These are phyloP conservation scores for Cyprinodon tularosa DNA, from an alignment of 2,113 vertebrate genomes.

Conservation along the genomic window DNA sequence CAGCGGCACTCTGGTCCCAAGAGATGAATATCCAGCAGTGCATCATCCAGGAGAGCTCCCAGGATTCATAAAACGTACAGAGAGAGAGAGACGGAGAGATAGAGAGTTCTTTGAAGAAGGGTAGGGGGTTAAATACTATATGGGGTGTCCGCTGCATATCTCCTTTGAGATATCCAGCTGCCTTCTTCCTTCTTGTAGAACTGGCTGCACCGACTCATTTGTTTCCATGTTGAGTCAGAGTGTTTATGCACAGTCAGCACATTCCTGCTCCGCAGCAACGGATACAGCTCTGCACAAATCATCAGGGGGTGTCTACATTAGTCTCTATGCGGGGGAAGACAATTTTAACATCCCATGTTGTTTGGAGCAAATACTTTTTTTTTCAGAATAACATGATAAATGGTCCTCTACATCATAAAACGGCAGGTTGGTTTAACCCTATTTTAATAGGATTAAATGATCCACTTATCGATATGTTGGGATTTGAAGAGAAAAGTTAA, in stretches of 20 bases:
- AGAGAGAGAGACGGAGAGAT: not conserved
- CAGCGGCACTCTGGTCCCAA: constrained; percentile 43
- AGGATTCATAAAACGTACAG: constrained; percentile 60
- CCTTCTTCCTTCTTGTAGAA: constrained; percentile 47
- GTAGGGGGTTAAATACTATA: constrained; percentile 40
- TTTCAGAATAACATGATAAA: constrained; percentile 6
- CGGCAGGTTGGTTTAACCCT: not conserved
- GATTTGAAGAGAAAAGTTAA: no score
- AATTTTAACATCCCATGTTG: constrained; percentile 35
- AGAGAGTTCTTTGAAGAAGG: constrained; percentile 38
- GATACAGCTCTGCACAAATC: constrained; percentile 49
- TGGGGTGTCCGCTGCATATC: constrained; percentile 47
- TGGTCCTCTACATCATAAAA: not conserved
- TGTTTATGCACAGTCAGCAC: constrained; percentile 73
- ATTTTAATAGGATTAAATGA: not conserved
- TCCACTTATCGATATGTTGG: not conserved
- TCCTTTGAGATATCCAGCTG: constrained; percentile 62
- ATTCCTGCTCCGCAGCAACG: constrained; percentile 62
- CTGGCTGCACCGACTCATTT: constrained; percentile 67
- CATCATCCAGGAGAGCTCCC: constrained; percentile 63
- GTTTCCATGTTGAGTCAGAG: constrained; percentile 75
- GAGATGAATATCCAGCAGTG: constrained; percentile 56
- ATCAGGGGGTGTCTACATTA: constrained; percentile 16
- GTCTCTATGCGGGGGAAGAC: constrained; percentile 25
- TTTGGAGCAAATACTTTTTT: constrained; percentile 42